phyloP scores from a whole-genome alignment of 2,888 invertebrate species.

The Apotomis turbidana region DNA sequence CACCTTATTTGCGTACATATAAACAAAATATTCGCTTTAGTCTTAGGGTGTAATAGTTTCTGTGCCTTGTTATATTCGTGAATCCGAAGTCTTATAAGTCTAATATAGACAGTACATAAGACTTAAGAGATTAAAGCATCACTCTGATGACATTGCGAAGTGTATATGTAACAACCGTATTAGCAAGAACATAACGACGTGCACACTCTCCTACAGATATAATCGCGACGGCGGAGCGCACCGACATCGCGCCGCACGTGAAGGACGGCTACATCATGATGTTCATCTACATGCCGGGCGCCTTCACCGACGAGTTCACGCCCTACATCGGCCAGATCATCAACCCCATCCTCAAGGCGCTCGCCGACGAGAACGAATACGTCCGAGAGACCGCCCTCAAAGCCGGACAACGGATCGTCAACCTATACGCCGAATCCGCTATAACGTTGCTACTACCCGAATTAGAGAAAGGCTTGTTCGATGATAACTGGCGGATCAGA shows the following conservation, averaged over 20 bases:
- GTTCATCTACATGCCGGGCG: slow-evolving; percentile 99
- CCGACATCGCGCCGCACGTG: slow-evolving; percentile 97
- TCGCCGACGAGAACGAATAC: slow-evolving; percentile 99
- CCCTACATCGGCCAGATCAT: slow-evolving; percentile 98
- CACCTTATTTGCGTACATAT: too few relatives aligned
- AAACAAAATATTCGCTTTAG: too few relatives aligned
- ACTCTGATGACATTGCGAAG: too few relatives aligned
- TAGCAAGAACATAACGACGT: not conserved
- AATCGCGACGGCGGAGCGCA: slow-evolving; percentile 95
- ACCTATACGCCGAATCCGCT: slow-evolving; percentile 97
- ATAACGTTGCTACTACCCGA: slow-evolving; percentile 96
- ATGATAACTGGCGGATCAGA: slow-evolving; percentile 99
- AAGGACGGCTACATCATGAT: slow-evolving; percentile 99
- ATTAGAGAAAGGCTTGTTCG: slow-evolving; percentile 96
- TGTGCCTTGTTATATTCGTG: too few relatives aligned
- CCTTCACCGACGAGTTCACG: slow-evolving; percentile 97
- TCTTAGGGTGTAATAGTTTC: too few relatives aligned
- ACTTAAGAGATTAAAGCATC: too few relatives aligned
- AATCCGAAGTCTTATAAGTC: too few relatives aligned
- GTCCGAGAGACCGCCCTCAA: slow-evolving; percentile 98
- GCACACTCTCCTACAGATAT: slow-evolving; percentile 85
- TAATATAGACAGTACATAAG: too few relatives aligned
- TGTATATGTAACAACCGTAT: not conserved
- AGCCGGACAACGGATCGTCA: slow-evolving; percentile 98
- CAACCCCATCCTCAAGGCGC: slow-evolving; percentile 97